A percentile compares a stretch with the other conserved stretches of the same genome.
Evolutionary conservation across 1,140 invertebrate species (phyloP).

Genomic region (Mercenaria mercenaria): DNA sequence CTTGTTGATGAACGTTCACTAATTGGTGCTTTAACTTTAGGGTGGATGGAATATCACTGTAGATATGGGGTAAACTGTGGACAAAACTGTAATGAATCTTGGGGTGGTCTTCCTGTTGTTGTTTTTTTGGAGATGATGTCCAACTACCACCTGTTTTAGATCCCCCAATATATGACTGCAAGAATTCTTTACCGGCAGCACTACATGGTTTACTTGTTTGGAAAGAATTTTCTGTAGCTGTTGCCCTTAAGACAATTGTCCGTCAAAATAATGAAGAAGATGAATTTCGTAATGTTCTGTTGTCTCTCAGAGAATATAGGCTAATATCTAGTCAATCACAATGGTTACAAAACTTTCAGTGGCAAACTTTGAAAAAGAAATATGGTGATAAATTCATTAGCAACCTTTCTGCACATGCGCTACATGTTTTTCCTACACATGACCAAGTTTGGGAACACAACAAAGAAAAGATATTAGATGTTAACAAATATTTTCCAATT

Average conservation of each 20-base stretch:
- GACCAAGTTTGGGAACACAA: conserved; percentile 40
- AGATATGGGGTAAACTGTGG: conserved; percentile 38
- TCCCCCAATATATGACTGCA: conserved; percentile 61
- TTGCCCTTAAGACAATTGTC: conserved; percentile 46
- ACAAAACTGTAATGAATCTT: conserved; percentile 48
- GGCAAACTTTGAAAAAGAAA: conserved; percentile 30
- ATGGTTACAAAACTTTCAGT: conserved; percentile 63
- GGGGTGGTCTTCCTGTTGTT: conserved; percentile 72
- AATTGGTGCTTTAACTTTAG: too few relatives aligned
- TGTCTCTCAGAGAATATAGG: conserved; percentile 40
- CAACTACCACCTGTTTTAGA: conserved; percentile 70
- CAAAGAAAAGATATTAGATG: conserved; percentile 40
- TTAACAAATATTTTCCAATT: conserved; percentile 41
- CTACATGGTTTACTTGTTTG: conserved; percentile 30
- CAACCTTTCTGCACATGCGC: background rate
- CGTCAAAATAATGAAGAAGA: conserved; percentile 34
- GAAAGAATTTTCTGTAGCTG: conserved; percentile 47
- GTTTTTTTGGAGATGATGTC: conserved; percentile 69
- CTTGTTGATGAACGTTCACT: conserved; percentile 73
- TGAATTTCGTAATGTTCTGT: conserved; percentile 24
- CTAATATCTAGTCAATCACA: background rate
- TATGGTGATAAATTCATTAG: background rate
- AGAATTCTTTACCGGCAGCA: background rate
- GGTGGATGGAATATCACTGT: conserved; percentile 69
- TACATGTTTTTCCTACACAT: conserved; percentile 45